Base-by-base conservation (phyloP, 2,888 invertebrate genomes). In the Caenorhabditis afra region DNA sequence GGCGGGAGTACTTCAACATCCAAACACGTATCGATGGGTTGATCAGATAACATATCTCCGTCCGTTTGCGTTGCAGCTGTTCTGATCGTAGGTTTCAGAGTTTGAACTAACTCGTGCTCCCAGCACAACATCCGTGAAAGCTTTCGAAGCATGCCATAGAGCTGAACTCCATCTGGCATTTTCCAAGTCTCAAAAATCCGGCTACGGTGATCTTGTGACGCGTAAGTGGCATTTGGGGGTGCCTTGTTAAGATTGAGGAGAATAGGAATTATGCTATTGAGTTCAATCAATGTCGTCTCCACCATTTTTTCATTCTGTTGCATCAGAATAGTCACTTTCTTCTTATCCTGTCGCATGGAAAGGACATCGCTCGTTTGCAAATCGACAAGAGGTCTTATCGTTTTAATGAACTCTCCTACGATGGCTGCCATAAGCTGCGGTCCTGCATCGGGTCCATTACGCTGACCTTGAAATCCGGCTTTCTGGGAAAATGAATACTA, bases 1-100 rank as follows among this genome's bases (percentile, higher is more conserved):
- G 74, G 65, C 14, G 68, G 67, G 50, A 64, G 5, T 3, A 62
- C 52, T 57, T 64, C 68, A 1, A 47, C 39, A 35, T 74, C 66
- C 52, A 66, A 29, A 41, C 59, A 59, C 1, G 59, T n/a, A 16
- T 66, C 66, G 3, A 20, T 12, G 20, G 66, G 59, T 10, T 66
- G 59, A 47, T 74, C 61, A 23, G 22, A 58, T 8, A 58, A 41
- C 49, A 57, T 58, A 16, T 68, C 79, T 11, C 70, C 57, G 39
- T 81, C 83, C 2, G 81, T 83, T 35, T 83, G 81, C n/a, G 81
- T 81, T 12, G 78, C 76, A 14, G 67, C 55, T 11, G 73, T 66
- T 35, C 74, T 44, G n/a, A 62, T 79, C 1, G 65, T 70, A 37
- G 76, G 81, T 49, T 79, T 83, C 58, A 70, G 35, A 1, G 66